phyloP scores from a whole-genome alignment of 2,113 vertebrate species.

The Ictalurus punctatus region DNA sequence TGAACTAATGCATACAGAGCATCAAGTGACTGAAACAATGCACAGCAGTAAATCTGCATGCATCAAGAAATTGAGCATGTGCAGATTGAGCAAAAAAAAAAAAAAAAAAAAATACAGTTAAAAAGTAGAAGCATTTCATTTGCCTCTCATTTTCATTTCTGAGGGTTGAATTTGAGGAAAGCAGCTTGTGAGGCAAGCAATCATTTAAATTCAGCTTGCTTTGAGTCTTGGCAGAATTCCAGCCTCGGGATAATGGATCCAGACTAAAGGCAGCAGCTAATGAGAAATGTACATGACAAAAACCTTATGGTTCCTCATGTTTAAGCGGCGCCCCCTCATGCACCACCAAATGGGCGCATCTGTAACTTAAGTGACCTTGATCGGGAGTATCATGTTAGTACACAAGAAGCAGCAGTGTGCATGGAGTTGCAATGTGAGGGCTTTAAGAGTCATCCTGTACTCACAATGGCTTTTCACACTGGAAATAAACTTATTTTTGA shows the following conservation, averaged over 20 bases:
- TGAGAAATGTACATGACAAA: conserved; percentile 59
- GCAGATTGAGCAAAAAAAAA: conserved; percentile 3
- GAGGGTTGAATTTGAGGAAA: conserved; percentile 32
- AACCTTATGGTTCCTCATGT: conserved; percentile 59
- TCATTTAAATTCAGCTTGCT: conserved; percentile 65
- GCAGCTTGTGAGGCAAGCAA: conserved; percentile 33
- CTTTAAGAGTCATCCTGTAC: neutral
- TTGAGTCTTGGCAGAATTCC: conserved; percentile 60
- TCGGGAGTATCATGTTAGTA: conserved; percentile 34
- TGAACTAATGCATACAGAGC: conserved; percentile 27
- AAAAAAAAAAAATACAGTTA: conserved; percentile 1
- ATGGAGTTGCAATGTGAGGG: conserved; percentile 18
- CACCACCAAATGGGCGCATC: conserved; percentile 39
- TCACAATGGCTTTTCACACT: neutral
- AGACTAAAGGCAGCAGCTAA: conserved; percentile 64
- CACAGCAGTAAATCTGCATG: neutral
- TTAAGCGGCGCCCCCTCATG: conserved; percentile 46
- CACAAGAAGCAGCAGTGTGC: conserved; percentile 12
- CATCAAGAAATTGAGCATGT: conserved; percentile 5
- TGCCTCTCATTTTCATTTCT: conserved; percentile 29
- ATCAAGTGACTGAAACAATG: conserved; percentile 12
- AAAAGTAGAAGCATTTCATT: conserved; percentile 33
- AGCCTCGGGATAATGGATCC: conserved; percentile 59
- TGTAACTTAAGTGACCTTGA: conserved; percentile 40
- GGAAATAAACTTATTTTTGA: neutral